phyloP scores from a whole-genome alignment of 1,140 invertebrate genomes.

The Ericerus pela region DNA sequence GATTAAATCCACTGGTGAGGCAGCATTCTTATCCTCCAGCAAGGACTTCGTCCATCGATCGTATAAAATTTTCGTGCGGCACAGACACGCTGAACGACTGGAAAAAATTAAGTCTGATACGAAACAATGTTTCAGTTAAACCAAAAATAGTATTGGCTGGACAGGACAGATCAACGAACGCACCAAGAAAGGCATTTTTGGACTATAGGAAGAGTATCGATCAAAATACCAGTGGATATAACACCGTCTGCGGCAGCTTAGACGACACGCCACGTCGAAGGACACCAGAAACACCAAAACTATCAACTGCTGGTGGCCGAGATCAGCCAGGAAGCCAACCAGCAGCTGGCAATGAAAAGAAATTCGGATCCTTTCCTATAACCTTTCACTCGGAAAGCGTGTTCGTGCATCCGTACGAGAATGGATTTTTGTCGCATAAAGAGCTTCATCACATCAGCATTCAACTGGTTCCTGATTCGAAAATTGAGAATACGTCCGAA shows the following conservation, averaged over 20 bases:
- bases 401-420: constrained; percentile 13
- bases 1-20: no score
- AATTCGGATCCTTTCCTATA: background rate
- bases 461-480: background rate
- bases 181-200: no score
- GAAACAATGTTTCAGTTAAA: no score
- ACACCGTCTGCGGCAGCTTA: background rate
- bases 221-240: constrained; percentile 7
- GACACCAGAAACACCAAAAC: background rate
- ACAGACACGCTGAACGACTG: no score
- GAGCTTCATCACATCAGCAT: constrained; percentile 15
- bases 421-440: constrained; percentile 14
- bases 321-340: no score
- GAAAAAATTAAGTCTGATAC: no score
- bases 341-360: background rate
- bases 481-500: background rate
- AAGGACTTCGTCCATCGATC: no score
- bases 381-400: constrained; percentile 16
- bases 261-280: background rate
- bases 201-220: background rate
- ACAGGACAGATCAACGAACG: no score
- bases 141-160: no score
- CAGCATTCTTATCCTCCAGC: no score
- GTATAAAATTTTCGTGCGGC: no score
- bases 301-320: background rate